Evolutionary conservation across 92 coral and sea anemone genomes (phyloP).

Genomic region (Parazoanthus darwini): DNA sequence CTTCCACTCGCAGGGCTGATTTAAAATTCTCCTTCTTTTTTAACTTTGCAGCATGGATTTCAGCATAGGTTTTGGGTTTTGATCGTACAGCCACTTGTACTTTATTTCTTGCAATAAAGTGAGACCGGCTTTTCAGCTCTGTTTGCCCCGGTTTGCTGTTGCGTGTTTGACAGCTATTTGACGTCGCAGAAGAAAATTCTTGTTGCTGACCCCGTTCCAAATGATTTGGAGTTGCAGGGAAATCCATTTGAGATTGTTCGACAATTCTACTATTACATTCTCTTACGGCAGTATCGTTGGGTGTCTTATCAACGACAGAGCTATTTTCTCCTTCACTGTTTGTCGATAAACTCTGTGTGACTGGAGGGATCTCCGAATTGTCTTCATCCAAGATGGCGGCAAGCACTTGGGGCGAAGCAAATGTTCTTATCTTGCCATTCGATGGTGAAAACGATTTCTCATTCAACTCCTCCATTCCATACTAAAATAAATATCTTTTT

Average conservation of each 20-base stretch:
- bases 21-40: constrained; percentile 8
- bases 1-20: background rate
- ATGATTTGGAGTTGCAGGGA: background rate
- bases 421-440: constrained; percentile 18
- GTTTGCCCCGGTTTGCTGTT: background rate
- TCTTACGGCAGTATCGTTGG: background rate
- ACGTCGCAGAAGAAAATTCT: background rate
- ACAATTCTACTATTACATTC: background rate
- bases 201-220: background rate
- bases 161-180: background rate
- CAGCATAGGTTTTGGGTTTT: constrained; percentile 41
- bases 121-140: constrained; percentile 17
- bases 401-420: constrained; percentile 40
- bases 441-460: background rate
- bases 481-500: background rate
- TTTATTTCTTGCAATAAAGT: constrained; percentile 8
- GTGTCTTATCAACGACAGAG: background rate
- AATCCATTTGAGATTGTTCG: background rate
- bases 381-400: constrained; percentile 37
- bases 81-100: constrained; percentile 10
- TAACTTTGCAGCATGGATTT: constrained; percentile 31
- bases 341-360: constrained; percentile 4
- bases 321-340: background rate
- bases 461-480: constrained; percentile 19
- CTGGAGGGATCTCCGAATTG: background rate